Evolutionary conservation across 1,140 invertebrate species (phyloP), one percentile per base, ranked within the genome.

Genomic region (Panagrolaimus sp.): DNA sequence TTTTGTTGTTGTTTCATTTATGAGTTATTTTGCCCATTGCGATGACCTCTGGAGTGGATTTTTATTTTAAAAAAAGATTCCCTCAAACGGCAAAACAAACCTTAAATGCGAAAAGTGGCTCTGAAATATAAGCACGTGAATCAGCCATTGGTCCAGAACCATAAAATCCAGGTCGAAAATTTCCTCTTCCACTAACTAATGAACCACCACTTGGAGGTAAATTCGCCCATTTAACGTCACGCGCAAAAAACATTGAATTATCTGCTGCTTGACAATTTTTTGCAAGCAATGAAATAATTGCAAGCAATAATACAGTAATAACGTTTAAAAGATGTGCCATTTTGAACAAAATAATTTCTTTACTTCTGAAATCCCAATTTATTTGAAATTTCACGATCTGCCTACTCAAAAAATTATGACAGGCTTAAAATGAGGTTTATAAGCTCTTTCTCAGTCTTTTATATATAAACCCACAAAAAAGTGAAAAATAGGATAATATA

Each of bases 161-260:
- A 44, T 64, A 74, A 43, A 74, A 74, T n/a, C 73, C 73, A 10
- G 73, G 73, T 26, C 73, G 70, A 32, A 74, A 74, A 43, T 74
- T 68, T 17, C 72, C 72, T 21, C 72, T 67, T 8, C 72, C 72
- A 5, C 73, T 75, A 8, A 73, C 72, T 21, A 73, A 47, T 17
- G 66, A 71, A 24, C 72, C 62, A 43, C 46, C 63, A 14, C 52
- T 58, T 28, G 52, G 52, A 0, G 52, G n/a, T n/a, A 58, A n/a
- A 48, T 48, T 21, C 12, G 10, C 28, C 52, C 52, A 58, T 28
- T 58, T 58, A 21, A 58, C 21, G 5, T 58, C 52, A 58, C 52
- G 52, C 4, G 52, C 52, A 58, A 58, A 58, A 21, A 58, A 58
- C 28, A 21, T 58, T 21, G 52, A 58, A 12, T 28, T 17, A 21